These are phyloP conservation scores for Coreoperca whiteheadi DNA, from an alignment of 2,113 vertebrate species.

Conservation along the genomic window DNA sequence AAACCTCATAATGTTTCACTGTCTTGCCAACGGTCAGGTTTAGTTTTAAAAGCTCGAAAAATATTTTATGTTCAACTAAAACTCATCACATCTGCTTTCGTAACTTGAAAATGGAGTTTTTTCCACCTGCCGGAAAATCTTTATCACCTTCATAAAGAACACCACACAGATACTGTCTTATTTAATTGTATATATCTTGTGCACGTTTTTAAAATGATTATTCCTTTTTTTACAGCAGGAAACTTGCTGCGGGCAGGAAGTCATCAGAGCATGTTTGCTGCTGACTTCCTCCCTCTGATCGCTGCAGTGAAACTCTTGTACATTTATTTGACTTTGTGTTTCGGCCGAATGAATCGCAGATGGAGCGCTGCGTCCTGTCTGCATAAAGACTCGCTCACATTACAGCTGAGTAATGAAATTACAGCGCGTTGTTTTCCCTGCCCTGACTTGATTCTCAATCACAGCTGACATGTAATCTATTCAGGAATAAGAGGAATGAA, in stretches of 20 bases:
- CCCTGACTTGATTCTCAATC: slow-evolving; percentile 9
- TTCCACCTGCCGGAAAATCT: neutral
- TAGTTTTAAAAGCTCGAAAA: neutral
- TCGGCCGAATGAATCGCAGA: neutral
- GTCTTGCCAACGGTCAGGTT: neutral
- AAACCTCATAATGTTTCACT: neutral
- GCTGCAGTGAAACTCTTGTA: slow-evolving; percentile 24
- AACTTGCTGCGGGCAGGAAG: too few species aligned
- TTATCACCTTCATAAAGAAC: slow-evolving; percentile 1
- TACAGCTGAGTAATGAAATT: slow-evolving; percentile 30
- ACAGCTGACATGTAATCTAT: slow-evolving; percentile 37
- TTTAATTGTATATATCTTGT: neutral
- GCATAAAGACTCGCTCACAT: neutral
- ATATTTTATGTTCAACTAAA: neutral
- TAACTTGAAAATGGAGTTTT: neutral
- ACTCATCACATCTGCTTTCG: neutral
- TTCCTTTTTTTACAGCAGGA: slow-evolving; percentile 4
- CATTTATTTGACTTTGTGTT: neutral
- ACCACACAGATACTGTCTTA: neutral
- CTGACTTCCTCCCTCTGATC: slow-evolving; percentile 11
- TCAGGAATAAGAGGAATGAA: slow-evolving; percentile 12
- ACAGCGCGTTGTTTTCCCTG: neutral
- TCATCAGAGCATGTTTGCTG: too few species aligned
- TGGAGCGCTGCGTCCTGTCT: neutral
- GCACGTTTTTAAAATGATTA: too few species aligned